These are phyloP conservation scores for Apamea crenata DNA, from an alignment of 2,888 invertebrate genomes.

Conservation along the genomic window DNA sequence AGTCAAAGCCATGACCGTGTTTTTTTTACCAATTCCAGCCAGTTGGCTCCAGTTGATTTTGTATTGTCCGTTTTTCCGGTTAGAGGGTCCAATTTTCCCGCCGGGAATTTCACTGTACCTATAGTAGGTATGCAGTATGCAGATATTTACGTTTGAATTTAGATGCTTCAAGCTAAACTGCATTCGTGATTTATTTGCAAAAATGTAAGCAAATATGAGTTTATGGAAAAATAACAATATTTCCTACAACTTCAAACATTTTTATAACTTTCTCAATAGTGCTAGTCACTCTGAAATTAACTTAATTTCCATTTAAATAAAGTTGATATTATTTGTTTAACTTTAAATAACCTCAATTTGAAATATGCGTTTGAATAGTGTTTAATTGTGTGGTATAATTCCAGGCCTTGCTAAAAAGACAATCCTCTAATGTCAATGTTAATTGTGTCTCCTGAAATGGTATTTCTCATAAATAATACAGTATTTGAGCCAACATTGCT, in stretches of 20 bases:
- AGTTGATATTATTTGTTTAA: too few species aligned
- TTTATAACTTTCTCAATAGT: too few species aligned
- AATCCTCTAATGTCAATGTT: neutral
- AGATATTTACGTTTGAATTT: slow-evolving; percentile 9
- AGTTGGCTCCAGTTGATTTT: slow-evolving; percentile 42
- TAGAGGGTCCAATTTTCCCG: slow-evolving; percentile 26
- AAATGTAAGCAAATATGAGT: too few species aligned
- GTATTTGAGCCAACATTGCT: neutral
- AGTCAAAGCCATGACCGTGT: slow-evolving; percentile 11
- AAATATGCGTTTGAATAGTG: too few species aligned
- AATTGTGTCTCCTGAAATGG: neutral
- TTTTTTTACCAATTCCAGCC: slow-evolving; percentile 20
- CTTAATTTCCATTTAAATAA: too few species aligned
- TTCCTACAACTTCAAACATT: too few species aligned
- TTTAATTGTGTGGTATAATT: neutral
- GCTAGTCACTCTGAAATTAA: too few species aligned
- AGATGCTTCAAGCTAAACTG: neutral
- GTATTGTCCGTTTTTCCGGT: slow-evolving; percentile 37
- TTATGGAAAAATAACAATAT: too few species aligned
- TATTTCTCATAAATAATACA: neutral
- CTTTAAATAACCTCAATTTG: too few species aligned
- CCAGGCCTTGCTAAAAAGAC: neutral
- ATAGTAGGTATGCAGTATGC: neutral
- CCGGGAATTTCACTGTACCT: neutral
- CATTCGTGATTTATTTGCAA: too few species aligned